Base-by-base conservation (phyloP, 2,113 vertebrate species). In the Phalacrocorax brasilianus region DNA sequence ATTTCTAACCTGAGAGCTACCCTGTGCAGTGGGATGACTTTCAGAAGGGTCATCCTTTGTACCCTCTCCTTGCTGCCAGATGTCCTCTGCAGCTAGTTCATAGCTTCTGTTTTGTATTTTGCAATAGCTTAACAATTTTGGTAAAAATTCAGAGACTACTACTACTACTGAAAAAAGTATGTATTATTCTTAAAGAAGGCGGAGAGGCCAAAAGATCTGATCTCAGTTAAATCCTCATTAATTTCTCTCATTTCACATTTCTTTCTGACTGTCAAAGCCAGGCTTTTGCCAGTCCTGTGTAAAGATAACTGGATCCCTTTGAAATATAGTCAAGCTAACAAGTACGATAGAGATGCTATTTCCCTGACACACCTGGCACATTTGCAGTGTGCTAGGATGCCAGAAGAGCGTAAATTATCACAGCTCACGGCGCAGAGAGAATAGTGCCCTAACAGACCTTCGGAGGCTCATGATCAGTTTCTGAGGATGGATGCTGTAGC, bases 11-110 rank as follows among this genome's bases (percentile, higher is more conserved):
- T 52, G 61, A 85, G 35, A 61, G 28, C 61, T 11, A 4, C 66
- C 27, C 58, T 42, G n/a, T 75, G 56, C 58, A 65, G 80, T 4
- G 2, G 53, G 42, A 75, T n/a, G 63, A 33, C 50, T 91, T 91
- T 79, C 74, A 73, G 86, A 81, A 74, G 62, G 44, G 7, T 11
- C 77, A 89, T 93, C 74, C 66, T 80, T 79, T 91, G 58, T 47
- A 94, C 33, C 50, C n/a, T 72, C 87, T 87, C 87, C 73, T 92
- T 93, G 83, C 91, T 92, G 86, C 84, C 91, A 95, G 92, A 94
- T 95, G 92, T 95, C 83, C 85, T 93, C 88, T 80, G 75, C 68
- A 87, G 70, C 56, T 58, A 73, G 38, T 70, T 73, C 50, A 24
- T 5, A n/a, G 84, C 74, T 93, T 93, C 81, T 27, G 3, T 71